Evolutionary conservation across 2,888 invertebrate species (phyloP).

Genomic region (Galerucella nymphaeae): DNA sequence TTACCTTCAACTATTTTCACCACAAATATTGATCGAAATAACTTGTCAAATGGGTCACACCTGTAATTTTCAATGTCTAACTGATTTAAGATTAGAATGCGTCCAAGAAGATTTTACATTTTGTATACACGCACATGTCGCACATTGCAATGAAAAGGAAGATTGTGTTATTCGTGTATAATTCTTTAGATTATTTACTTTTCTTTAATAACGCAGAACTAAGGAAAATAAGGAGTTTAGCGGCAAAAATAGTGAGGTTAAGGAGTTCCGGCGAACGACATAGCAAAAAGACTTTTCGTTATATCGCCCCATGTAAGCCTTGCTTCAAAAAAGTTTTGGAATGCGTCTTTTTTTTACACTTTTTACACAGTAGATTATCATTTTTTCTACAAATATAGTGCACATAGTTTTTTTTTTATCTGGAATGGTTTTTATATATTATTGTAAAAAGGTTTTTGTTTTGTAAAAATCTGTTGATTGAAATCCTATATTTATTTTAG

Average conservation of each 20-base stretch:
- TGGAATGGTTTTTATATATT: slow-evolving; percentile 10
- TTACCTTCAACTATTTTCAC: too few species aligned
- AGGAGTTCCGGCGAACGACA: slow-evolving; percentile 61
- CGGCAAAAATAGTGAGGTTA: slow-evolving; percentile 60
- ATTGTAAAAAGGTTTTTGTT: background rate
- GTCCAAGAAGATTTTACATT: too few species aligned
- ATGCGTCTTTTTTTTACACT: slow-evolving; percentile 45
- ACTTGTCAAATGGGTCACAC: too few species aligned
- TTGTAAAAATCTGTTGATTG: background rate
- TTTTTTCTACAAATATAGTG: slow-evolving; percentile 24
- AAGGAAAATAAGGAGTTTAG: slow-evolving; percentile 56
- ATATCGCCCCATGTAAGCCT: slow-evolving; percentile 62
- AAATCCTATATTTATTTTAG: background rate
- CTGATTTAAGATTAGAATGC: background rate
- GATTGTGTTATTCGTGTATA: background rate
- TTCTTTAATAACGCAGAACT: slow-evolving; percentile 46
- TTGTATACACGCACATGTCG: background rate
- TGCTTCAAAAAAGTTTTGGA: slow-evolving; percentile 33
- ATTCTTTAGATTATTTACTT: slow-evolving; percentile 25
- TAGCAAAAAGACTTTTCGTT: slow-evolving; percentile 63
- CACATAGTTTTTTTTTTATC: slow-evolving; percentile 14
- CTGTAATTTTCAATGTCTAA: background rate
- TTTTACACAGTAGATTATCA: slow-evolving; percentile 34
- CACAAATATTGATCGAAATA: too few species aligned
- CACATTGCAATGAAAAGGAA: slow-evolving; percentile 11